These are phyloP conservation scores for Lycodopsis pacificus DNA, from an alignment of 2,797 vertebrate species.

Conservation along the genomic window DNA sequence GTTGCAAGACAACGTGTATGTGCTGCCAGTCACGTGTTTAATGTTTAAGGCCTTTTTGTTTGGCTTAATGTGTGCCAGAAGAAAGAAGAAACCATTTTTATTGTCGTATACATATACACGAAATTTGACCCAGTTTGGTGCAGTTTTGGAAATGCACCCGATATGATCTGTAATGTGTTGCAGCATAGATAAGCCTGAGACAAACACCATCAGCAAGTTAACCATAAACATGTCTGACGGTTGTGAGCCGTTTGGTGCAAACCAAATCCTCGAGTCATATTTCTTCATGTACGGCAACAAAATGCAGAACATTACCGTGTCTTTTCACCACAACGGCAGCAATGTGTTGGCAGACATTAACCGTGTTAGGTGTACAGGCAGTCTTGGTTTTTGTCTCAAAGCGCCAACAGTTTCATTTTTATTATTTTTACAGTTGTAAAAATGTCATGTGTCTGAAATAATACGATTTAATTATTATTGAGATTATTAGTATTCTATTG, in stretches of 20 bases:
- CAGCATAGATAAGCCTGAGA: not conserved
- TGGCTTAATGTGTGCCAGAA: slow-evolving; percentile 19
- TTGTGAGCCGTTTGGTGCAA: not conserved
- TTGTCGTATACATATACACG: no score
- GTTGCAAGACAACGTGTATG: not conserved
- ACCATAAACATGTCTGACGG: not conserved
- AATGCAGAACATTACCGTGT: not conserved
- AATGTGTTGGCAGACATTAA: not conserved
- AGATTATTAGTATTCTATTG: not conserved
- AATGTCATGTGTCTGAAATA: not conserved
- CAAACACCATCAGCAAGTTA: not conserved
- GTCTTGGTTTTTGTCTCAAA: not conserved
- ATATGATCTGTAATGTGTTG: not conserved
- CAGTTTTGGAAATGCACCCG: not conserved
- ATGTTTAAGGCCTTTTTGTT: slow-evolving; percentile 15
- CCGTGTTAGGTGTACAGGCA: not conserved
- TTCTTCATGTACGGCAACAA: not conserved
- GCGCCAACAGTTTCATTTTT: not conserved
- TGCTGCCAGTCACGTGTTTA: slow-evolving; percentile 17
- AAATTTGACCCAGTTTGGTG: no score
- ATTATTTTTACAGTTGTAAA: not conserved
- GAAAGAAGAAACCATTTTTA: no score
- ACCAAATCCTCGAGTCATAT: not conserved
- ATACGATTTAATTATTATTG: not conserved
- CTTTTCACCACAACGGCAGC: not conserved